Percentiles rank a stretch among this genome's conserved stretches.
Evolutionary conservation across 2,113 vertebrate species (phyloP).

Genomic region (Engystomops pustulosus): DNA sequence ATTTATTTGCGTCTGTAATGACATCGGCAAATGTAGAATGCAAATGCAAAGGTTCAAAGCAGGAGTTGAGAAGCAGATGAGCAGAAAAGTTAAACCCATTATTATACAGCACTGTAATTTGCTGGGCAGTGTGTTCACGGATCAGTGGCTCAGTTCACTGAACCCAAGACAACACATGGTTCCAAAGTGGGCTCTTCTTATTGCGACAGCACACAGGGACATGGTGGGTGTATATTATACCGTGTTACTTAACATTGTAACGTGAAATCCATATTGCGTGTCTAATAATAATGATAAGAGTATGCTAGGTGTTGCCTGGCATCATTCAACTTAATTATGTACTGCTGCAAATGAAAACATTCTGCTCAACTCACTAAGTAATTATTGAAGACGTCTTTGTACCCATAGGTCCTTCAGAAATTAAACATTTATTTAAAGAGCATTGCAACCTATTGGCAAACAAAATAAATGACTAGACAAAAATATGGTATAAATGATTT

Average conservation of each 20-base stretch:
- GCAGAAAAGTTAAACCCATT: slow-evolving; percentile 84
- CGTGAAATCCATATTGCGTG: slow-evolving; percentile 72
- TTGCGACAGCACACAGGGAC: slow-evolving; percentile 72
- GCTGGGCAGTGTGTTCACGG: slow-evolving; percentile 81
- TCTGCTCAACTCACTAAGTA: background rate
- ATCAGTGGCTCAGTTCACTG: slow-evolving; percentile 65
- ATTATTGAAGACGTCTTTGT: background rate
- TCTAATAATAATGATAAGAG: slow-evolving; percentile 69
- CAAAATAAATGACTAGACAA: background rate
- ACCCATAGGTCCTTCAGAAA: background rate
- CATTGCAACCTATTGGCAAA: background rate
- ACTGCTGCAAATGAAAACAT: slow-evolving; percentile 5
- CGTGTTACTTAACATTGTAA: too few species aligned
- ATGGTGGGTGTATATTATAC: slow-evolving; percentile 61
- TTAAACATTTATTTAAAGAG: background rate
- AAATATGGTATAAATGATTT: too few species aligned
- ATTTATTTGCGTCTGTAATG: slow-evolving; percentile 84
- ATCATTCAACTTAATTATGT: slow-evolving; percentile 15
- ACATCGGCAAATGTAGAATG: slow-evolving; percentile 74
- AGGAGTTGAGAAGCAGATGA: slow-evolving; percentile 81
- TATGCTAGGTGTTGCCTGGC: slow-evolving; percentile 1
- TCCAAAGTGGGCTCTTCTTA: slow-evolving; percentile 65
- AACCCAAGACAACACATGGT: slow-evolving; percentile 57
- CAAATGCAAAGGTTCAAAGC: slow-evolving; percentile 78
- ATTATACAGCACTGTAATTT: slow-evolving; percentile 86